Base-by-base conservation (phyloP, 1,140 invertebrate species). In the Dufourea novaeangliae region DNA sequence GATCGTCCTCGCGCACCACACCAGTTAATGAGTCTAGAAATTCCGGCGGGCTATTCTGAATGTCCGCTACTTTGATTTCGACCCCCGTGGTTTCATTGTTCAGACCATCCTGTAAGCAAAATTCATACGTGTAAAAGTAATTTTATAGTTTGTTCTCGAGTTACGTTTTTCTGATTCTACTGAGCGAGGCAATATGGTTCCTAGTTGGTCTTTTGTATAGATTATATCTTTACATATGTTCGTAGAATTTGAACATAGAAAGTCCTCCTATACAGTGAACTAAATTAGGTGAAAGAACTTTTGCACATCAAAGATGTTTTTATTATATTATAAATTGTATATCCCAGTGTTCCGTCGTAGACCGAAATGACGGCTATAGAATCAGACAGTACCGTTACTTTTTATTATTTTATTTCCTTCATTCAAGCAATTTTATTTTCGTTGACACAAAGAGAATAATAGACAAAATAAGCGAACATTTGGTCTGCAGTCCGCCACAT, bases 41-140 rank as follows among this genome's bases (percentile, higher is more conserved):
- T 46, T 96, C 94, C 0, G 97, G 97, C 1, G 96, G 96, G 32
- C 94, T 95, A 87, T 97, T 96, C 91, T 97, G 96, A 17, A 97
- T 94, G 89, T 98, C 97, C 57, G 94, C 93, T 1, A 98, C 95
- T 76, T 95, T 95, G 25, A 98, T 95, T 87, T 96, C 95, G 10
- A 98, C 95, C 14, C 93, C 94, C 0, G 96, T 95, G 1, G 94
- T 95, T 0, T 94, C 95, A 75, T 95, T 95, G 83, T 96, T 95
- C 8, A 93, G 93, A 0, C 97, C 97, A 91, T 98, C 97, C 96
- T 97, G 88, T n/a, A 64, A 82, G 62, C n/a, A 71, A 78, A 82
- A 86, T 83, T 83, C 59, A 54, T 80, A 27, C 44, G 29, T 57
- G 39, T 56, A 44, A 73, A 77, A 80, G 61, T 46, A 37, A 62